These are phyloP conservation scores for Drosophila bocki DNA, from an alignment of 1,140 invertebrate species.

Conservation along the genomic window DNA sequence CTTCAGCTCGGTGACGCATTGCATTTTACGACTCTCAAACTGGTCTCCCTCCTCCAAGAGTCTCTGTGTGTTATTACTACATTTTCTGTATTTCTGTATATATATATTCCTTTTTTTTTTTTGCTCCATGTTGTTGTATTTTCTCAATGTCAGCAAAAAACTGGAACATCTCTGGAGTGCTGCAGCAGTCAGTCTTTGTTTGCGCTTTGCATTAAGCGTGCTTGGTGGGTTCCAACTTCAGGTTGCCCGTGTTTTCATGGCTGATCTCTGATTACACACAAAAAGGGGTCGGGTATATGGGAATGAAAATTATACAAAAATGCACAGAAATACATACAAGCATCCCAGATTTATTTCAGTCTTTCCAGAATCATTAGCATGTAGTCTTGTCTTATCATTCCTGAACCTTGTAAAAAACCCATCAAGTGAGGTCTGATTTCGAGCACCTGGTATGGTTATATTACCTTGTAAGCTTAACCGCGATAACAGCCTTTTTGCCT, in stretches of 20 bases:
- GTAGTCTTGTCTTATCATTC: neutral
- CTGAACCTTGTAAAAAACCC: neutral
- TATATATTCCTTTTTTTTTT: neutral
- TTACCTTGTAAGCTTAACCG: neutral
- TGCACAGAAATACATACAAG: neutral
- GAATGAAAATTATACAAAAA: neutral
- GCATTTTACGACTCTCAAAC: conserved; percentile 63
- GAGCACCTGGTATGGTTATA: neutral
- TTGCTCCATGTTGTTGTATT: conserved; percentile 15
- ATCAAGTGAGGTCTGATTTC: neutral
- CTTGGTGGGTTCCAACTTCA: conserved; percentile 5
- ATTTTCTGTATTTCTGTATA: conserved; percentile 27
- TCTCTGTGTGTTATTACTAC: conserved; percentile 36
- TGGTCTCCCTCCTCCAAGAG: conserved; percentile 2
- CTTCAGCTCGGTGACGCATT: conserved; percentile 51
- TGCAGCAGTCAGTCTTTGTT: conserved; percentile 22
- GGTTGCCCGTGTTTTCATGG: neutral
- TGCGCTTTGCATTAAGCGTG: conserved; percentile 18
- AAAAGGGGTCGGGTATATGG: neutral
- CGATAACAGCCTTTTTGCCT: conserved; percentile 8
- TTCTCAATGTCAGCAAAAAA: conserved; percentile 50
- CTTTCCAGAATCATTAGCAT: neutral
- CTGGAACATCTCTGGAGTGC: conserved; percentile 30
- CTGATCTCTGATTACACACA: conserved; percentile 28
- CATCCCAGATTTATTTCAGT: neutral